These are phyloP conservation scores for Sinosuthora webbiana DNA, from an alignment of 2,113 vertebrate species.

Conservation along the genomic window DNA sequence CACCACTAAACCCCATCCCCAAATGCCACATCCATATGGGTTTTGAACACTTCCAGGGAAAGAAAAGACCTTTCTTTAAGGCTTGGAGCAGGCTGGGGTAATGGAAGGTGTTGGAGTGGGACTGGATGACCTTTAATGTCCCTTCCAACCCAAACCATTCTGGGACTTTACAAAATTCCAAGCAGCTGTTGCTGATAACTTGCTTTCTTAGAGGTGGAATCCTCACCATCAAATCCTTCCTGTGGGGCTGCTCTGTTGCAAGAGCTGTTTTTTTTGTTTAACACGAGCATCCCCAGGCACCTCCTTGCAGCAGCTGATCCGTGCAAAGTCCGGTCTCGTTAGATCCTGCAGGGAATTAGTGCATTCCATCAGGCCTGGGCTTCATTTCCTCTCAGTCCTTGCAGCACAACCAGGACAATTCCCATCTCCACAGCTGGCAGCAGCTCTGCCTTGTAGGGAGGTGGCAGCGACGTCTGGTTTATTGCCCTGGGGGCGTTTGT, in stretches of 20 bases:
- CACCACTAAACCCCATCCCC: not conserved
- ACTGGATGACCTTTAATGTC: not conserved
- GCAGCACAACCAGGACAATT: not conserved
- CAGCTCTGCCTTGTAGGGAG: not conserved
- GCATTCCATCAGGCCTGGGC: not conserved
- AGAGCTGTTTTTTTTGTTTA: not conserved
- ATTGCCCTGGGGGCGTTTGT: not conserved
- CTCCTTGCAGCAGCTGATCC: not conserved
- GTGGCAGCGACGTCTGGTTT: not conserved
- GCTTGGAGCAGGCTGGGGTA: not conserved
- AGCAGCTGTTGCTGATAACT: not conserved
- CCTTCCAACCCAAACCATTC: not conserved
- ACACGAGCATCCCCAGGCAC: accelerated
- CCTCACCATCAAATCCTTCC: not conserved
- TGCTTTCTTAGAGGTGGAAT: not conserved
- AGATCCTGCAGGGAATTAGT: not conserved
- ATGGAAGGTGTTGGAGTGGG: not conserved
- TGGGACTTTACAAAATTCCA: not conserved
- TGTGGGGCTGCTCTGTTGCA: not conserved
- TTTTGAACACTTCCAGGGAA: not conserved
- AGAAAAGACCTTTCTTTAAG: not conserved
- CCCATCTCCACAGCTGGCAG: not conserved
- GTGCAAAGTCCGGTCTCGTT: accelerated
- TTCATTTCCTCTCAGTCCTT: not conserved
- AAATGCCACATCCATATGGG: not conserved